phyloP scores from a whole-genome alignment of 2,113 vertebrate species.

The Blennius ocellaris region DNA sequence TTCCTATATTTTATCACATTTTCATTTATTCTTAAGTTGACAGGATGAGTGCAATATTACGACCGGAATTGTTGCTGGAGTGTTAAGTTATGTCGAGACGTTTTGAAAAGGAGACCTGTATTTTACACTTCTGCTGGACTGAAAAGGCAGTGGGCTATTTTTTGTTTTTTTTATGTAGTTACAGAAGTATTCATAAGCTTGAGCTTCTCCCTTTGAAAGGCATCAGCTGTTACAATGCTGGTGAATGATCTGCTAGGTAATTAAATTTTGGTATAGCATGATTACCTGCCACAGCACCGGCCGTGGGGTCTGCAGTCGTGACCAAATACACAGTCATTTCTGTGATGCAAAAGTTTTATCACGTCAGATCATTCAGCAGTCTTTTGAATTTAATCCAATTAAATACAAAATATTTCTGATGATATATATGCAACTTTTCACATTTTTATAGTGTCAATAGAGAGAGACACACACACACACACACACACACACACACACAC shows the following conservation, averaged over 20 bases:
- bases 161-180: neutral
- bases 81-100: neutral
- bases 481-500: too few species aligned
- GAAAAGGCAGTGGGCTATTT: neutral
- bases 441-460: neutral
- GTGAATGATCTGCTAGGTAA: constrained; percentile 39
- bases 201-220: constrained; percentile 2
- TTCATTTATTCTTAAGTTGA: neutral
- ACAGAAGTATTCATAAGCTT: neutral
- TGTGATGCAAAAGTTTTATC: constrained; percentile 12
- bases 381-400: constrained; percentile 16
- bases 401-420: constrained; percentile 22
- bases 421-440: neutral
- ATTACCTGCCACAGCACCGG: constrained; percentile 37
- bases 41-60: constrained; percentile 3
- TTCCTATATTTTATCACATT: neutral
- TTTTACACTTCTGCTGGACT: neutral
- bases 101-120: neutral
- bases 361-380: constrained; percentile 15
- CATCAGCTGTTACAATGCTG: constrained; percentile 22
- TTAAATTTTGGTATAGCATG: constrained; percentile 40
- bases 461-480: too few species aligned
- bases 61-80: neutral
- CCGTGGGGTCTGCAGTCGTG: constrained; percentile 38
- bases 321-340: constrained; percentile 43